Evolutionary conservation across 1,140 invertebrate genomes (phyloP), one percentile per base, ranked within the genome.

Genomic region (Heliconius nattereri): DNA sequence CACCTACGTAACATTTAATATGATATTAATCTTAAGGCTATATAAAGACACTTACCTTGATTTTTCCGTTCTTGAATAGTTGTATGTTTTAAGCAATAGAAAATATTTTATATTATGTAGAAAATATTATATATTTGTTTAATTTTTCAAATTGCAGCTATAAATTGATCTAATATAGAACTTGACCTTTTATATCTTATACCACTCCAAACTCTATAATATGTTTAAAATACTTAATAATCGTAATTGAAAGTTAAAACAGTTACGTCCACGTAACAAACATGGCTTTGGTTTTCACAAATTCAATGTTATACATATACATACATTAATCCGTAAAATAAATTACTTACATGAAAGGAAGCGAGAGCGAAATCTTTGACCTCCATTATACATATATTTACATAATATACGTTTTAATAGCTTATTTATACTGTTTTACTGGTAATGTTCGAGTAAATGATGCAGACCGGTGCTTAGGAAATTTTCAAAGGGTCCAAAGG

Each of bases 401-500:
- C 23, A 66, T 66, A 66, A 66, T 26, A 66, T 29, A 13, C 60
- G 23, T 26, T 66, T 66, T 29, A 60, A 60, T 26, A 60, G 57
- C 57, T 60, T 60, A 60, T 66, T 66, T 66, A 66, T n/a, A 66
- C 23, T 66, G 26, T 66, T 66, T 66, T 26, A 66, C 13, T 29
- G 23, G 60, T 66, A 66, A 66, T 13, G 60, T 66, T 29, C 60
- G 29, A 66, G 60, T 66, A 66, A 76, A 76, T 76, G 74, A 80
- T 76, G 13, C 45, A 80, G 54, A 77, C 71, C 66, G 71, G 54
- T 32, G n/a, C 71, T 80, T 77, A 80, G 52, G 11, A 29, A 66
- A 66, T 26, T 29, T 66, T 66, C 60, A 66, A 66, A 72, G 75
- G 79, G 79, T 77, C 75, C 74, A 76, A 80, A 80, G 79, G 79